phyloP scores from a whole-genome alignment of 2,113 vertebrate species.

The Colius striatus region DNA sequence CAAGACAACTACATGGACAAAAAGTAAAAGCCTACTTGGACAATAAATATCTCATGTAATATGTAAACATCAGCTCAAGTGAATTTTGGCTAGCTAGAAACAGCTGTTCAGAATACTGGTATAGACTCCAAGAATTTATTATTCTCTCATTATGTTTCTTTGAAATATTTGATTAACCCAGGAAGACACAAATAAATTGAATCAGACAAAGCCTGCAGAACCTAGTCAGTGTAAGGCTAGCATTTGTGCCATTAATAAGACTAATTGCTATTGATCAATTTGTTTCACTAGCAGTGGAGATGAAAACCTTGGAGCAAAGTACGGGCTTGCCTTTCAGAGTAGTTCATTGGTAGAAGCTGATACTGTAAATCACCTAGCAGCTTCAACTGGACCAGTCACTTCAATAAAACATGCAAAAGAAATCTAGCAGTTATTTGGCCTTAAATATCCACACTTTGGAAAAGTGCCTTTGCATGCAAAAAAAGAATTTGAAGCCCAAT shows the following conservation, averaged over 20 bases:
- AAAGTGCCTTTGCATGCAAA: not conserved
- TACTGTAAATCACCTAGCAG: not conserved
- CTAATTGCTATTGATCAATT: constrained; percentile 43
- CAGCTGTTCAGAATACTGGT: not conserved
- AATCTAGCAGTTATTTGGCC: not conserved
- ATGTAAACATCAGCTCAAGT: not conserved
- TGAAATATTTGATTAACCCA: constrained; percentile 42
- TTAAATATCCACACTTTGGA: not conserved
- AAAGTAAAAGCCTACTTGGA: not conserved
- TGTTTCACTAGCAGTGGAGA: not conserved
- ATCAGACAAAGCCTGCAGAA: constrained; percentile 37
- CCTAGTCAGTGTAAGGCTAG: not conserved
- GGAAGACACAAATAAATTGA: constrained; percentile 37
- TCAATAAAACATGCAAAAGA: accelerated
- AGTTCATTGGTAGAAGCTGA: not conserved
- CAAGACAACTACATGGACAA: not conserved
- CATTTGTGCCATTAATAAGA: constrained; percentile 18
- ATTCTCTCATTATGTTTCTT: not conserved
- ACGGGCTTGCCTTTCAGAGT: not conserved
- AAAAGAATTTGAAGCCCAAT: not conserved
- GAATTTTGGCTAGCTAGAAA: not conserved
- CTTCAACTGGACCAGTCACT: not conserved
- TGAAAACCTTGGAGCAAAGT: not conserved
- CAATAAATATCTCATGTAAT: constrained; percentile 6
- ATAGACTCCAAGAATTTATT: not conserved